phyloP scores from a whole-genome alignment of 1,140 invertebrate genomes.

The Agrilus planipennis region DNA sequence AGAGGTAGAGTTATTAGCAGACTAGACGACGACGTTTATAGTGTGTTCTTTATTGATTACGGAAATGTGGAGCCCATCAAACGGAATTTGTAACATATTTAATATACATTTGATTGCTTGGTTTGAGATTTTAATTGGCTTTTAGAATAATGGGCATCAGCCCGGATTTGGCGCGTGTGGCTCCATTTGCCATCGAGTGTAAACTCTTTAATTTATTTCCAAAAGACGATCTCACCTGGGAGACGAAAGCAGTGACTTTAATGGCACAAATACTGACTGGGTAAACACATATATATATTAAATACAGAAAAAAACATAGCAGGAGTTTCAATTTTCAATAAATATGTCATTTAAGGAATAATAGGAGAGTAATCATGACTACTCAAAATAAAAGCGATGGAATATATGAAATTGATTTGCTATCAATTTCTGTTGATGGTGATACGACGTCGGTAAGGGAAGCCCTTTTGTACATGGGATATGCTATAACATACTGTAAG shows the following conservation, averaged over 20 bases:
- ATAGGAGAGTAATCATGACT: slow-evolving; percentile 6
- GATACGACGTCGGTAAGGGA: slow-evolving; percentile 8
- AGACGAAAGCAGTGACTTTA: slow-evolving; percentile 1
- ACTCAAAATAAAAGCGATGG: background rate
- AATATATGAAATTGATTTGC: slow-evolving; percentile 5
- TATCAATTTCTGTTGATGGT: slow-evolving; percentile 1
- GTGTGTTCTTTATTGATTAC: slow-evolving; percentile 10
- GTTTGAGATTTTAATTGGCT: background rate
- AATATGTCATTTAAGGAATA: too few relatives aligned
- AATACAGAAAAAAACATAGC: too few relatives aligned
- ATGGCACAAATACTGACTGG: slow-evolving; percentile 9
- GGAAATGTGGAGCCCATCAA: slow-evolving; percentile 5
- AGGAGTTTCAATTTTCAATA: too few relatives aligned
- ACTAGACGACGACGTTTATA: background rate
- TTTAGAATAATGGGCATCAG: background rate
- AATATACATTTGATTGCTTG: background rate
- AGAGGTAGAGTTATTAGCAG: slow-evolving; percentile 6
- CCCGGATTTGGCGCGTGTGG: background rate
- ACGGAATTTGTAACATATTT: background rate
- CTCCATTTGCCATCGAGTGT: slow-evolving; percentile 9
- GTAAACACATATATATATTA: slow-evolving; percentile 1
- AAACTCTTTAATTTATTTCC: slow-evolving; percentile 10
- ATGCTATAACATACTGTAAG: slow-evolving; percentile 4
- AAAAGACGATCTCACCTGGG: slow-evolving; percentile 4
- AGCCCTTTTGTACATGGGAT: slow-evolving; percentile 8